Conservation (phyloP, 2,113 vertebrate species). For the Megatriorchis doriae region DNA sequence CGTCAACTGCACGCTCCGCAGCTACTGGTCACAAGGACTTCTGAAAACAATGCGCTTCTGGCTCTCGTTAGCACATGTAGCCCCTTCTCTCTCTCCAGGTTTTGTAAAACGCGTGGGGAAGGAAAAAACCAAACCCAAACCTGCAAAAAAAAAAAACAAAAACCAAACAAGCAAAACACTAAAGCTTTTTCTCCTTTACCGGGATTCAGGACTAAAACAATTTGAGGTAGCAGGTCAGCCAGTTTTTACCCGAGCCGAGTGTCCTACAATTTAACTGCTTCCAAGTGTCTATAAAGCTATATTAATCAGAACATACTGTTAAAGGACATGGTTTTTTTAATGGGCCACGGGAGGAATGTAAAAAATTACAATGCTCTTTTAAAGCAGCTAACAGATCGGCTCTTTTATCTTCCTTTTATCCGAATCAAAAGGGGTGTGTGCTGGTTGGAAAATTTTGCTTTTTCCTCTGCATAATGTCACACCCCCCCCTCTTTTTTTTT, state of each 20-base stretch:
- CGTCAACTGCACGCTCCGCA: too few relatives aligned
- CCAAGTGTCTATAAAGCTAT: not conserved
- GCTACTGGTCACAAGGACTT: not conserved
- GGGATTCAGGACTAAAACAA: not conserved
- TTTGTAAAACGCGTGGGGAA: not conserved
- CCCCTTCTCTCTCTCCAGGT: not conserved
- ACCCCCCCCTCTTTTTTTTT: not conserved
- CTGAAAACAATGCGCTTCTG: not conserved
- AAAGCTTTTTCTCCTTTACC: not conserved
- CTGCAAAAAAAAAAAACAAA: not conserved
- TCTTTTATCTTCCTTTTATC: not conserved
- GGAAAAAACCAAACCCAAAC: not conserved
- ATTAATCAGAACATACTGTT: not conserved
- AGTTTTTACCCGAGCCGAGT: not conserved
- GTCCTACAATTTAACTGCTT: not conserved
- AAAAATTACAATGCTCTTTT: not conserved
- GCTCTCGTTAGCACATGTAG: rapidly evolving
- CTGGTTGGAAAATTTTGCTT: not conserved
- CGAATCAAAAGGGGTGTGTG: not conserved
- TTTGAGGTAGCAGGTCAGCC: not conserved
- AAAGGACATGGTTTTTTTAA: not conserved
- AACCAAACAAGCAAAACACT: not conserved
- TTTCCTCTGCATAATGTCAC: not conserved
- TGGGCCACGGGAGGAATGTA: not conserved
- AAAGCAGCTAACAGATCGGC: not conserved